These are phyloP conservation scores for Mactromeris polynyma DNA, from an alignment of 2,888 invertebrate genomes.

Conservation along the genomic window DNA sequence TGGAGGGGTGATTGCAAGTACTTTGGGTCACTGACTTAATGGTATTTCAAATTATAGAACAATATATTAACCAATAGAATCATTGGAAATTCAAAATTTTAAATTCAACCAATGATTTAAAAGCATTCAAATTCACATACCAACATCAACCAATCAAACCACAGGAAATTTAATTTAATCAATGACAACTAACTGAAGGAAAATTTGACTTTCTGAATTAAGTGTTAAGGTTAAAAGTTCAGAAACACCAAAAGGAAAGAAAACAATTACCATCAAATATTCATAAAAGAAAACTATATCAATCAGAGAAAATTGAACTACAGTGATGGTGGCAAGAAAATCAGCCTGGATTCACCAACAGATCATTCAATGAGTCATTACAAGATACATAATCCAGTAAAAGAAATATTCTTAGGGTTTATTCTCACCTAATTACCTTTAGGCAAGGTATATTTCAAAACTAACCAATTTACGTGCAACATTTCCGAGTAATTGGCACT, in stretches of 20 bases:
- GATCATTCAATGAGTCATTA: neutral
- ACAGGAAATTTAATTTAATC: neutral
- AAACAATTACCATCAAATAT: neutral
- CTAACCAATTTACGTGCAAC: neutral
- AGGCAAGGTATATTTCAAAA: conserved; percentile 11
- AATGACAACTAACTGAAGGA: neutral
- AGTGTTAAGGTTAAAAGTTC: too few relatives aligned
- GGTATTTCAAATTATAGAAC: too few relatives aligned
- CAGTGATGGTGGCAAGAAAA: neutral
- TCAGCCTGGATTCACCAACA: neutral
- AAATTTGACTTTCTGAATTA: neutral
- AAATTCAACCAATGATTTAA: too few relatives aligned
- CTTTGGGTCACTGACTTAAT: too few relatives aligned
- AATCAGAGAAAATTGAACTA: neutral
- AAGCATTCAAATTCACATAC: too few relatives aligned
- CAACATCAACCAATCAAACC: conserved; percentile 2
- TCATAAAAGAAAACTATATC: neutral
- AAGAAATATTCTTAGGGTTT: neutral
- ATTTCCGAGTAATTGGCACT: neutral
- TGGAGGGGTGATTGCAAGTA: too few relatives aligned
- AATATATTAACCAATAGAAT: too few relatives aligned
- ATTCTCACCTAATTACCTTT: neutral
- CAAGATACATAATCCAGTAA: neutral
- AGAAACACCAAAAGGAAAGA: too few relatives aligned
- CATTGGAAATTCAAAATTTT: too few relatives aligned